These are phyloP conservation scores for Poecilia gillii DNA, from an alignment of 2,797 vertebrate species.

Conservation along the genomic window DNA sequence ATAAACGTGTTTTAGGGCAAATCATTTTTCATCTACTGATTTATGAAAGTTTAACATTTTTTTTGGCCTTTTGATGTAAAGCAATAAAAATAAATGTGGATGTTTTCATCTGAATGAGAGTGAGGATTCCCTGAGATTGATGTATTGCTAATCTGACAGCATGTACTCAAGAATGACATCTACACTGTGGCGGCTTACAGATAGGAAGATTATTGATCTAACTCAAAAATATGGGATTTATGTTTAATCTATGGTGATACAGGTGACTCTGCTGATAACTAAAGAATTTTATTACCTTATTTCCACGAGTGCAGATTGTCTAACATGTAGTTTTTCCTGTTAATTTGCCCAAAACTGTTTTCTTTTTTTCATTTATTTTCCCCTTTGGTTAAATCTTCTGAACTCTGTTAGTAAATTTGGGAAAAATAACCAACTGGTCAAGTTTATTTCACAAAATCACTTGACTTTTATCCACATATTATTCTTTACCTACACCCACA, in stretches of 20 bases:
- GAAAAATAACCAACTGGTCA: not conserved
- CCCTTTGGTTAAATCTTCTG: not conserved
- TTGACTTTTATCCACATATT: conserved; percentile 6
- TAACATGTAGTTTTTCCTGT: not conserved
- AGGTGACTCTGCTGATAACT: not conserved
- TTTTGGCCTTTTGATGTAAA: not conserved
- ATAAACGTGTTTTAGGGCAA: not conserved
- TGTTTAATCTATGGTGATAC: not conserved
- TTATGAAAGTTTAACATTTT: not conserved
- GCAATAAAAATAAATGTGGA: not conserved
- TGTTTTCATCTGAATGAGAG: not conserved
- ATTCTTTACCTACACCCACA: not conserved
- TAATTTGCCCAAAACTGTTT: not conserved
- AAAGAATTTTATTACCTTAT: not conserved
- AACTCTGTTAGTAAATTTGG: not conserved
- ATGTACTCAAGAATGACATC: not conserved
- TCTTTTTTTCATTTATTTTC: not conserved
- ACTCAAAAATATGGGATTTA: not conserved
- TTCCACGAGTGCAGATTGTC: not conserved
- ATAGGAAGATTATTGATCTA: not conserved
- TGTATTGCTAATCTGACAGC: not conserved
- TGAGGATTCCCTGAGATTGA: not conserved
- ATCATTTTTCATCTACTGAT: not conserved
- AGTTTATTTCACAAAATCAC: no score
- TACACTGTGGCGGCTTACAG: not conserved